phyloP scores from a whole-genome alignment of 2,113 vertebrate species.

The Psittacula cyanocephala region DNA sequence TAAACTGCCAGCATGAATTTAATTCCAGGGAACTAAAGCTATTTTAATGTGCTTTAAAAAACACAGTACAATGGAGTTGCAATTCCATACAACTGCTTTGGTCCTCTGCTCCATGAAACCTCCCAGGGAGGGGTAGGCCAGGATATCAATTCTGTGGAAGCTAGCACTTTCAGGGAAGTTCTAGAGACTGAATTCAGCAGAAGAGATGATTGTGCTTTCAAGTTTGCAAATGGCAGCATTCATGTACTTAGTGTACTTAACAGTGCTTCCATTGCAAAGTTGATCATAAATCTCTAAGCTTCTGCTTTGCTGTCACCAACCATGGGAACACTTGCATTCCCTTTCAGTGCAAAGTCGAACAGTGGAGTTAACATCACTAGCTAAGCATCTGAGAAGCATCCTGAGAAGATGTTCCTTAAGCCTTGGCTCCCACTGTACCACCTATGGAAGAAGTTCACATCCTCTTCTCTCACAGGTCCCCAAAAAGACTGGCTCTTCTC shows the following conservation, averaged over 20 bases:
- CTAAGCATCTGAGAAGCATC: not conserved
- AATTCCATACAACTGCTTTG: not conserved
- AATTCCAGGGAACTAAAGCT: not conserved
- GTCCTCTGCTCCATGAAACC: not conserved
- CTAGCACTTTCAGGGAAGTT: not conserved
- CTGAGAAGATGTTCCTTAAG: not conserved
- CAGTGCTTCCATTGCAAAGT: not conserved
- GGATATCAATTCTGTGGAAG: not conserved
- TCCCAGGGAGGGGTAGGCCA: not conserved
- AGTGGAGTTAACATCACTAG: not conserved
- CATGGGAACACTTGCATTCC: not conserved
- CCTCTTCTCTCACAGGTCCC: not conserved
- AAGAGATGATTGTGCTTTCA: not conserved
- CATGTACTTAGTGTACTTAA: not conserved
- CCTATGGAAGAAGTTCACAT: not conserved
- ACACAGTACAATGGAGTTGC: not conserved
- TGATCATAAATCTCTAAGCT: not conserved
- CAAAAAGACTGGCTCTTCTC: not conserved
- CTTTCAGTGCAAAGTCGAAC: not conserved
- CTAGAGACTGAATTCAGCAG: not conserved
- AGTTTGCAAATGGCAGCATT: not conserved
- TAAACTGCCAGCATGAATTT: not conserved
- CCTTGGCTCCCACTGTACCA: not conserved
- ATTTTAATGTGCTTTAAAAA: not conserved
- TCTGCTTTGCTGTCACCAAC: not conserved